Evolutionary conservation across 2,797 vertebrate species (phyloP).

Genomic region (Hylomyscus alleni): DNA sequence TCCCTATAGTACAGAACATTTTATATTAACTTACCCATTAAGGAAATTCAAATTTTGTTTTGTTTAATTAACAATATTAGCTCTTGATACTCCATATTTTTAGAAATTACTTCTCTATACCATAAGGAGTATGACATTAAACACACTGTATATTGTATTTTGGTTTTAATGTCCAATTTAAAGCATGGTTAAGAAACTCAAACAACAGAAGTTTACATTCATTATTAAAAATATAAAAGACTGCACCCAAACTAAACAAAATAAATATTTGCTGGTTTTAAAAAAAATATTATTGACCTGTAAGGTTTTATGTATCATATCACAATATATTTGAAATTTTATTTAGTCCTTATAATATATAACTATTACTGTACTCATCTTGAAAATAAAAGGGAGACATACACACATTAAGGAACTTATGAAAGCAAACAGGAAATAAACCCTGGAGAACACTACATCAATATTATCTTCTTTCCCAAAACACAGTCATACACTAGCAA

Average conservation of each 20-base stretch:
- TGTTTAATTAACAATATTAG: conserved; percentile 36
- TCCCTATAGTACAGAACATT: conserved; percentile 27
- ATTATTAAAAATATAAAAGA: conserved; percentile 34
- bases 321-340: conserved; percentile 31
- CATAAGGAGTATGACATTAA: conserved; percentile 38
- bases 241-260: conserved; percentile 1
- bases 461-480: background rate
- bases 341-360: conserved; percentile 26
- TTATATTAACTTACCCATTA: conserved; percentile 47
- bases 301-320: conserved; percentile 26
- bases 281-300: background rate
- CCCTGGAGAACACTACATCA: conserved; percentile 19
- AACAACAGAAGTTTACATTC: conserved; percentile 37
- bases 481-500: background rate
- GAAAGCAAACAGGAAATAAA: conserved; percentile 5
- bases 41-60: conserved; percentile 16
- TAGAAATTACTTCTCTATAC: conserved; percentile 14
- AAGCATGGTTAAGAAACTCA: conserved; percentile 23
- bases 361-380: background rate
- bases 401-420: conserved; percentile 36
- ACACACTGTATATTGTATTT: conserved; percentile 16
- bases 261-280: conserved; percentile 54
- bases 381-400: conserved; percentile 2
- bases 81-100: background rate
- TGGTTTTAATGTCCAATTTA: conserved; percentile 32